Conservation (phyloP, 2,113 vertebrate species). For the Anarhynchus alexandrinus region DNA sequence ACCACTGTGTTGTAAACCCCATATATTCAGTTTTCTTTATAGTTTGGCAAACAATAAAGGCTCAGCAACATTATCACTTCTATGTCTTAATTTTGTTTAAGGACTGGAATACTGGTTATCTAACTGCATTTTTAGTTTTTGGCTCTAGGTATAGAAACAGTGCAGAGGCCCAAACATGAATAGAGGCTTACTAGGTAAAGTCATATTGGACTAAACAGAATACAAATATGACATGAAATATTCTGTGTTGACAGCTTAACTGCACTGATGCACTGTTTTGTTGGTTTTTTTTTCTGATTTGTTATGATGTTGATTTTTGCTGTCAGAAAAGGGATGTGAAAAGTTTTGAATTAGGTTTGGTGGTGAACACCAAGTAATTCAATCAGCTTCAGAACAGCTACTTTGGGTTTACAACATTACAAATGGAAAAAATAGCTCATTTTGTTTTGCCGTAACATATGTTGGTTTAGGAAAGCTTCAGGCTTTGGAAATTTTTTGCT, state of each 20-base stretch:
- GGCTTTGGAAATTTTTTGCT: neutral
- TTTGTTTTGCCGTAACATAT: neutral
- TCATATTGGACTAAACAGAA: neutral
- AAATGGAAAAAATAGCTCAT: neutral
- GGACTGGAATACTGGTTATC: neutral
- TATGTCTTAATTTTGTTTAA: neutral
- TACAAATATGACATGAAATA: neutral
- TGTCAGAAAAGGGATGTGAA: neutral
- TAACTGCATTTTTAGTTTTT: neutral
- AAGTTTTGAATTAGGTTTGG: neutral
- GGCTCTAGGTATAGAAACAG: neutral
- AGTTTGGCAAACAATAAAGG: neutral
- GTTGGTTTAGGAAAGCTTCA: neutral
- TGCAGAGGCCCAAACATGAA: neutral
- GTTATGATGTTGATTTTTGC: neutral
- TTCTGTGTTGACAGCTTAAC: neutral
- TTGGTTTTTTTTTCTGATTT: neutral
- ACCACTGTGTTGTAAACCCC: neutral
- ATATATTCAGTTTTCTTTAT: neutral
- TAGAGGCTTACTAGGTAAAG: neutral
- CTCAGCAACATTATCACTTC: neutral
- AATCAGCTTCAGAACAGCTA: neutral
- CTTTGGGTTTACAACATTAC: neutral
- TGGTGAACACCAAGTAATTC: neutral
- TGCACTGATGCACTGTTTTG: neutral